phyloP scores from a whole-genome alignment of 2,888 invertebrate genomes.

The Thelaira solivaga region DNA sequence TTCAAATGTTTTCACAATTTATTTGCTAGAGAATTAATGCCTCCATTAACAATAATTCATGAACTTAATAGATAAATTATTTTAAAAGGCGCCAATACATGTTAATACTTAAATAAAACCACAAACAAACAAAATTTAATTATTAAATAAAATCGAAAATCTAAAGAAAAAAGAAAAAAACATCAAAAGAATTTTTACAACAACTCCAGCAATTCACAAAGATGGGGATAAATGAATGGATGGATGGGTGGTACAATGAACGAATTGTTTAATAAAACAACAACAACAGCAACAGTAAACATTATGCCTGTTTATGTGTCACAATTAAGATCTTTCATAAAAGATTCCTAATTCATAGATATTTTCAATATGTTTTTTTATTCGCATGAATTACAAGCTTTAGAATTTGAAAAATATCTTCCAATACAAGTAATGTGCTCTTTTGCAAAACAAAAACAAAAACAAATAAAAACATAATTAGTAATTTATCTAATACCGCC shows the following conservation, averaged over 20 bases:
- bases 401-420: too few relatives aligned
- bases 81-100: conserved; percentile 57
- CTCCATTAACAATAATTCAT: too few relatives aligned
- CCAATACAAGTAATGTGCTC: too few relatives aligned
- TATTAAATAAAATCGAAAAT: neutral
- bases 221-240: conserved; percentile 9
- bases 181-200: conserved; percentile 39
- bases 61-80: conserved; percentile 42
- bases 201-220: conserved; percentile 26
- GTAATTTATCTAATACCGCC: conserved; percentile 40
- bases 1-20: too few relatives aligned
- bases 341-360: conserved; percentile 49
- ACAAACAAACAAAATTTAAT: too few relatives aligned
- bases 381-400: conserved; percentile 25
- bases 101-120: too few relatives aligned
- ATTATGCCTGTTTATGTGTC: conserved; percentile 47
- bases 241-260: neutral
- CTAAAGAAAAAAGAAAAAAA: neutral
- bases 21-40: too few relatives aligned
- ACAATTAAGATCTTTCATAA: conserved; percentile 59
- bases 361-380: conserved; percentile 37
- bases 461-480: too few relatives aligned
- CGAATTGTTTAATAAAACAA: neutral
- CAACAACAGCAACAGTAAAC: neutral
- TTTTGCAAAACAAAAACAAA: too few relatives aligned